phyloP scores from a whole-genome alignment of 2,797 vertebrate genomes.

The Urosaurus nigricauda region DNA sequence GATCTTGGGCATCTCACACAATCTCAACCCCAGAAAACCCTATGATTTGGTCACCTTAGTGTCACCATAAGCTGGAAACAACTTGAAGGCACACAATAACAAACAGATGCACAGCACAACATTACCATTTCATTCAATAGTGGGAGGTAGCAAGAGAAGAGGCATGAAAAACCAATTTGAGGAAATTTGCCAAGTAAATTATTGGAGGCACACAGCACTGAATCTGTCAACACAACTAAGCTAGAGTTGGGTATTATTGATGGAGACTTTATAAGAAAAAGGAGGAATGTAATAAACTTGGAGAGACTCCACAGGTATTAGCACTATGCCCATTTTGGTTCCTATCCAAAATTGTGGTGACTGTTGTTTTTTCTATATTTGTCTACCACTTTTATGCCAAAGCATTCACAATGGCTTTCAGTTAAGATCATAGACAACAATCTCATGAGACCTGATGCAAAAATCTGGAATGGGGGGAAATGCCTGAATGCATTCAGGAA shows the following conservation, averaged over 20 bases:
- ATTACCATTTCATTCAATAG: neutral
- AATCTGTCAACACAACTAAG: neutral
- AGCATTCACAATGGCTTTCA: neutral
- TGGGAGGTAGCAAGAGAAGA: no score
- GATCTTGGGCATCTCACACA: no score
- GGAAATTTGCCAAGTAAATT: no score
- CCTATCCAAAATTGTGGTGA: neutral
- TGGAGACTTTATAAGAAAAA: neutral
- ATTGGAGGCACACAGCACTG: neutral
- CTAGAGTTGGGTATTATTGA: neutral
- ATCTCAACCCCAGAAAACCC: no score
- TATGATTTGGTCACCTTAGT: no score
- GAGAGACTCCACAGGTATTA: neutral
- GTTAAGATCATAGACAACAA: neutral
- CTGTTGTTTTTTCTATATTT: neutral
- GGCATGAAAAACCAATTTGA: no score
- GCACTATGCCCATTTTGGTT: no score
- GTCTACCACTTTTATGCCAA: neutral
- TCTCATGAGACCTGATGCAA: neutral
- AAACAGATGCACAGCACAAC: no score
- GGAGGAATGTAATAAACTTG: neutral
- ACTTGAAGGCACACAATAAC: no score
- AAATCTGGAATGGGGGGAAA: neutral
- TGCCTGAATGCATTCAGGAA: neutral
- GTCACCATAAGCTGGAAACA: no score